Percentiles rank a stretch among this genome's conserved stretches.
Conservation (phyloP, 2,888 invertebrate genomes). For the Ectropis crepuscularia region DNA sequence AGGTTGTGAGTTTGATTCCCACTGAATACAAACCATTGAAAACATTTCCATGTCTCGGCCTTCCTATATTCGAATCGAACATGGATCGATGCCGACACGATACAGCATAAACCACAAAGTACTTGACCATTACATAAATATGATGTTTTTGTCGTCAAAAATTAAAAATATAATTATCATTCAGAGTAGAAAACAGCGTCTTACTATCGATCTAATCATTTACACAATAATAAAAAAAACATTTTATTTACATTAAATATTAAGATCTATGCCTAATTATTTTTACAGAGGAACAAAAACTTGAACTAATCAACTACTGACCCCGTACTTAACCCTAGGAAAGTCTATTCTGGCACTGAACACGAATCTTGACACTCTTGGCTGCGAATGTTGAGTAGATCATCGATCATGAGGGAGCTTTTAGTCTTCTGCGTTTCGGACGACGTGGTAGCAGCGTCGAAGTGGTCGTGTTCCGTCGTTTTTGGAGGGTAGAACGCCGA, state of each 20-base stretch:
- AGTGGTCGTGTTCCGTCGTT: slow-evolving; percentile 59
- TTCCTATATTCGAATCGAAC: no score
- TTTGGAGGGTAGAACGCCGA: slow-evolving; percentile 80
- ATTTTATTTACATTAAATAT: slow-evolving; percentile 83
- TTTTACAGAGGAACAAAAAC: slow-evolving; percentile 83
- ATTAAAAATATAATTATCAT: slow-evolving; percentile 44
- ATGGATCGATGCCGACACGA: no score
- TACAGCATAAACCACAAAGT: no score
- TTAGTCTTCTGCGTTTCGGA: slow-evolving; percentile 71
- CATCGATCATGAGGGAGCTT: slow-evolving; percentile 77
- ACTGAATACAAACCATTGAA: no score
- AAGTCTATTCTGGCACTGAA: slow-evolving; percentile 66
- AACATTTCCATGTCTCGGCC: no score
- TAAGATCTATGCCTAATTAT: slow-evolving; percentile 66
- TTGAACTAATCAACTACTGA: slow-evolving; percentile 78
- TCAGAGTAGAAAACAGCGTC: slow-evolving; percentile 69
- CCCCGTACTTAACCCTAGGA: slow-evolving; percentile 60
- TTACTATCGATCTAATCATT: slow-evolving; percentile 70
- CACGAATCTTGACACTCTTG: slow-evolving; percentile 70
- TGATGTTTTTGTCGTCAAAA: slow-evolving; percentile 1
- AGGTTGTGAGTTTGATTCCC: no score
- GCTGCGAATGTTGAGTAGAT: slow-evolving; percentile 67
- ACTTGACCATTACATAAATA: slow-evolving; percentile 3
- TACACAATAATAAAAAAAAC: slow-evolving; percentile 79
- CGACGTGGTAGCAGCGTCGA: slow-evolving; percentile 56